Evolutionary conservation across 2,797 vertebrate species (phyloP).

Genomic region (Capromys pilorides): DNA sequence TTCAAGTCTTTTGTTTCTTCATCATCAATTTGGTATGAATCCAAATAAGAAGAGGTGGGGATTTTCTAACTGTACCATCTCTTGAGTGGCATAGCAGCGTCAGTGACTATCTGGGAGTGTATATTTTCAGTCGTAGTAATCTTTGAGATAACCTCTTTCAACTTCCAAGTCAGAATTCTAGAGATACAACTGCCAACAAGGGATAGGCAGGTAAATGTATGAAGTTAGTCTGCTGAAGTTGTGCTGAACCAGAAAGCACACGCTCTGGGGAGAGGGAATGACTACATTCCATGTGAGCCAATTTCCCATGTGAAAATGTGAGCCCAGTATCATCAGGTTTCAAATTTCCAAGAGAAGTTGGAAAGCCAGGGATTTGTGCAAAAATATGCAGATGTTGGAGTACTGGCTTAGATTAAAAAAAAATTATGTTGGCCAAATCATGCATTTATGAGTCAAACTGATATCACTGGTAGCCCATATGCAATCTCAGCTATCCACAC

Average conservation of each 20-base stretch:
- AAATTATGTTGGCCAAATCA: not conserved
- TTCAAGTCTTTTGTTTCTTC: not conserved
- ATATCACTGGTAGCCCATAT: not conserved
- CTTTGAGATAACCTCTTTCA: constrained; percentile 6
- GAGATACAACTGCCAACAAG: not conserved
- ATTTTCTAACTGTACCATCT: not conserved
- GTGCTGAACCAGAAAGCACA: not conserved
- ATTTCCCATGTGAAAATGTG: not conserved
- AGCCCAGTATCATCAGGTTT: not conserved
- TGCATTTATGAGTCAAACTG: not conserved
- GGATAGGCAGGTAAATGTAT: not conserved
- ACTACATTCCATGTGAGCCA: constrained; percentile 35
- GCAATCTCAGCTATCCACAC: not conserved
- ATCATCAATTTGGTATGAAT: not conserved
- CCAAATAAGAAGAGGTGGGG: not conserved
- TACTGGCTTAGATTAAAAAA: not conserved
- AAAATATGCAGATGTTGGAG: constrained; percentile 37
- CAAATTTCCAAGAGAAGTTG: constrained; percentile 53
- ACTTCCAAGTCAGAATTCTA: not conserved
- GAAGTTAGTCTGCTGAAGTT: not conserved
- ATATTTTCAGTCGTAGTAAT: no score
- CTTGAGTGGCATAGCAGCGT: not conserved
- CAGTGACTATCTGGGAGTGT: no score
- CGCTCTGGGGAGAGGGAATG: not conserved
- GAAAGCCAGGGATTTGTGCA: constrained; percentile 24